Base-by-base conservation (phyloP, 1,140 invertebrate genomes). In the Heliconius nattereri region DNA sequence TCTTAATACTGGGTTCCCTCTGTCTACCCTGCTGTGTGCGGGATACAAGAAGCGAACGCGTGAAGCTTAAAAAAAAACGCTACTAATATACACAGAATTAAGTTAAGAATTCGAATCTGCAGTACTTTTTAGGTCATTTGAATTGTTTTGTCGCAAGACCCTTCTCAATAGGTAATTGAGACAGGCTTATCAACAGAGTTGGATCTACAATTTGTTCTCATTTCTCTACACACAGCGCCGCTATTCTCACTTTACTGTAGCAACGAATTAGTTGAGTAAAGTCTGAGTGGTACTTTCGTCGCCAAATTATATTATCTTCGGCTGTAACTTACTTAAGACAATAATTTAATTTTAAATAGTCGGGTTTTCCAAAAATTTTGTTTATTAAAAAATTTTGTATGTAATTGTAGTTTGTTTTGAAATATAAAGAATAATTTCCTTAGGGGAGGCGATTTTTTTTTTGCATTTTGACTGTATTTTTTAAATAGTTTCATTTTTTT, bases 141-240 rank as follows among this genome's bases (percentile, higher is more conserved):
- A 91, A 92, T 91, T 91, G 89, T 92, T 89, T 88, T 83, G 82
- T 45, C 80, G 83, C 87, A 76, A 85, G 86, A 92, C 92, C 92
- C 91, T 93, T 87, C 89, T 93, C 90, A 93, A 89, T 90, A 84
- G 83, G 86, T 91, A 92, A 91, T 92, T 92, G 91, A 93, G 91
- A 92, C 85, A 83, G 86, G 89, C 88, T 92, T 92, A 92, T 90
- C 87, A 85, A 80, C 80, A 81, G 86, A 91, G 80, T 89, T 88
- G 86, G 87, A 86, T 81, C 85, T 86, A 85, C 88, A 89, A 89
- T 90, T 92, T 89, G 87, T 90, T 89, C 87, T 84, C 88, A 87
- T 92, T 88, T 86, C 85, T 88, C 83, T 89, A 87, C 88, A 89
- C 86, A 87, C 84, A 86, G 84, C 83, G 84, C 86, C 79, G 80